phyloP scores from a whole-genome alignment of 2,888 invertebrate species.

The Bombyx huttoni region DNA sequence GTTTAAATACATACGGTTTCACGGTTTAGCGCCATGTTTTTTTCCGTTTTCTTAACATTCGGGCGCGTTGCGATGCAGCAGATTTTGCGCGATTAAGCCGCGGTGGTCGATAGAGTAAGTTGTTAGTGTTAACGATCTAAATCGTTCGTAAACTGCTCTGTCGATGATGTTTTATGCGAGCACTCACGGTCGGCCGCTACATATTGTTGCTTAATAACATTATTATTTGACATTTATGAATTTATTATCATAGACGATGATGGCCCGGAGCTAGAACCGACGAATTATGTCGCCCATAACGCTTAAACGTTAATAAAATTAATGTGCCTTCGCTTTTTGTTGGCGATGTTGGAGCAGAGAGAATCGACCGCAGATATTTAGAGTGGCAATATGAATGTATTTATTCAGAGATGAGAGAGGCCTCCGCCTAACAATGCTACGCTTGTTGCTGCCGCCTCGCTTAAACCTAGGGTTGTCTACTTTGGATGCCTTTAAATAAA shows the following conservation, averaged over 20 bases:
- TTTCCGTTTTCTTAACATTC: conserved; percentile 69
- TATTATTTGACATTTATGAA: not conserved
- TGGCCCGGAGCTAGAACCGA: not conserved
- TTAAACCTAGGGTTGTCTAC: conserved; percentile 37
- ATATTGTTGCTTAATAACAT: conserved; percentile 3
- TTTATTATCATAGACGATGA: not conserved
- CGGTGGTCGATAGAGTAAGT: conserved; percentile 62
- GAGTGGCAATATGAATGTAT: conserved; percentile 73
- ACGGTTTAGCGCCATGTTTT: conserved; percentile 71
- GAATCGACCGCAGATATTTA: conserved; percentile 59
- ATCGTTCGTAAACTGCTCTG: conserved; percentile 33
- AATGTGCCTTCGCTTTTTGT: conserved; percentile 17
- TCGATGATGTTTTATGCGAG: conserved; percentile 18
- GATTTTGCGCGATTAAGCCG: conserved; percentile 62
- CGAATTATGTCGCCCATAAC: not conserved
- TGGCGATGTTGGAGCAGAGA: conserved; percentile 28
- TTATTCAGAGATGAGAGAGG: conserved; percentile 67
- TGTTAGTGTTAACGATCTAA: conserved; percentile 62
- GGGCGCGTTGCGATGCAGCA: conserved; percentile 49
- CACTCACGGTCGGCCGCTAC: conserved; percentile 6
- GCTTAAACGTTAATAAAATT: conserved; percentile 1
- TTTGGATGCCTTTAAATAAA: no score
- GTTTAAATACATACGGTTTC: conserved; percentile 71
- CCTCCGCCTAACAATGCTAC: conserved; percentile 67
- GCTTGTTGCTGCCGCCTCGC: conserved; percentile 58